Percentiles rank a stretch among this genome's conserved stretches.
Conservation (phyloP, 2,888 invertebrate species). For the Lithophane semibrunnea region DNA sequence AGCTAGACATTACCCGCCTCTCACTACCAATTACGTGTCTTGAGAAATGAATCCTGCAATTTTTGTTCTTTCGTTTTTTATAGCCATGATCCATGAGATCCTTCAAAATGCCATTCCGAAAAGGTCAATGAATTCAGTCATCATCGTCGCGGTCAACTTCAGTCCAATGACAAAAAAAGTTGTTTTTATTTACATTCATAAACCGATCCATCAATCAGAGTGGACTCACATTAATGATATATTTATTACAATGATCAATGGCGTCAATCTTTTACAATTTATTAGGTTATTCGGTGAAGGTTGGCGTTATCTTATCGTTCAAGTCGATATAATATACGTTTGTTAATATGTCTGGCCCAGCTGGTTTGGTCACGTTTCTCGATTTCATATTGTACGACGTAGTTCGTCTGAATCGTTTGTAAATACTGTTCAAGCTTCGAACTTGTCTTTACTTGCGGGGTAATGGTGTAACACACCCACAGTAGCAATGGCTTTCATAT, state of each 20-base stretch:
- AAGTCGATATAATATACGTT: conserved; percentile 46
- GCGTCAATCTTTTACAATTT: conserved; percentile 50
- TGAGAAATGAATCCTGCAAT: neutral
- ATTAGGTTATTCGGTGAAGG: conserved; percentile 82
- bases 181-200: conserved; percentile 17
- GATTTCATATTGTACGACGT: conserved; percentile 34
- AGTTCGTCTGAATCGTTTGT: neutral
- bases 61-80: no score
- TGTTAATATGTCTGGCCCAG: conserved; percentile 39
- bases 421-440: conserved; percentile 5
- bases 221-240: conserved; percentile 25
- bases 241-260: conserved; percentile 36
- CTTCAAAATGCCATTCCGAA: neutral
- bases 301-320: conserved; percentile 76
- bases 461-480: no score
- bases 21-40: neutral
- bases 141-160: neutral
- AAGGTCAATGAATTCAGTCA: conserved; percentile 8
- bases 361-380: conserved; percentile 46
- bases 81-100: no score
- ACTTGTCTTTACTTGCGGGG: neutral
- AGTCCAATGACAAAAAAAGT: neutral
- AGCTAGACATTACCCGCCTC: neutral
- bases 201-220: conserved; percentile 35
- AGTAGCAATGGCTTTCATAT: no score